Conservation (phyloP, 1,140 invertebrate species). For the Gonatopus flavifemur region DNA sequence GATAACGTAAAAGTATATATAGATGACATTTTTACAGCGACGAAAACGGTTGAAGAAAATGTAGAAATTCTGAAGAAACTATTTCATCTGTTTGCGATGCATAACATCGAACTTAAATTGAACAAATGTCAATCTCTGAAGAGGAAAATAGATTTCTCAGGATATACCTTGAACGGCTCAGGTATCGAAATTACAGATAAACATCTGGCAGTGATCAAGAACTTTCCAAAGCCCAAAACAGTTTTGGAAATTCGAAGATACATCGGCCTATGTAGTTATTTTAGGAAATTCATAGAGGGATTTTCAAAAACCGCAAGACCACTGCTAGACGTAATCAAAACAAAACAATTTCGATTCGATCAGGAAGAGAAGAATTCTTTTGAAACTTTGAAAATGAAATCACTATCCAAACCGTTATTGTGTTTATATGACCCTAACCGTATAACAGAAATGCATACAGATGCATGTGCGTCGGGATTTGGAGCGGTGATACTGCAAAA, state of each 20-base stretch:
- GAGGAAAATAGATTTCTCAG: background rate
- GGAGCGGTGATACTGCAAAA: conserved; percentile 1
- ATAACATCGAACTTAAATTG: background rate
- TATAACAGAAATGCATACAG: background rate
- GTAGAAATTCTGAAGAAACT: background rate
- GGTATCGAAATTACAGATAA: background rate
- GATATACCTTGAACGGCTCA: background rate
- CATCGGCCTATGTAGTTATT: background rate
- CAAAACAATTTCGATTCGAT: background rate
- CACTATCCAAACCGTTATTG: background rate
- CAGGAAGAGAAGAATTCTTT: background rate
- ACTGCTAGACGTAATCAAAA: background rate
- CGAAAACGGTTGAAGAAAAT: background rate
- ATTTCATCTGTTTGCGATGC: background rate
- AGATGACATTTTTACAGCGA: too few species aligned
- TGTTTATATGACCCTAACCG: background rate
- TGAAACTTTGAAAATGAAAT: background rate
- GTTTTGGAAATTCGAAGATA: background rate
- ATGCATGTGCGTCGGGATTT: background rate
- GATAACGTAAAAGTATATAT: too few species aligned
- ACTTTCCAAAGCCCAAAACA: background rate
- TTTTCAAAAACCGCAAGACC: background rate
- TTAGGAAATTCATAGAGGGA: background rate
- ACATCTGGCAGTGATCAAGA: background rate
- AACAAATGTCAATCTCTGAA: conserved; percentile 1